Conservation (phyloP, 2,113 vertebrate genomes). For the Lontra canadensis region DNA sequence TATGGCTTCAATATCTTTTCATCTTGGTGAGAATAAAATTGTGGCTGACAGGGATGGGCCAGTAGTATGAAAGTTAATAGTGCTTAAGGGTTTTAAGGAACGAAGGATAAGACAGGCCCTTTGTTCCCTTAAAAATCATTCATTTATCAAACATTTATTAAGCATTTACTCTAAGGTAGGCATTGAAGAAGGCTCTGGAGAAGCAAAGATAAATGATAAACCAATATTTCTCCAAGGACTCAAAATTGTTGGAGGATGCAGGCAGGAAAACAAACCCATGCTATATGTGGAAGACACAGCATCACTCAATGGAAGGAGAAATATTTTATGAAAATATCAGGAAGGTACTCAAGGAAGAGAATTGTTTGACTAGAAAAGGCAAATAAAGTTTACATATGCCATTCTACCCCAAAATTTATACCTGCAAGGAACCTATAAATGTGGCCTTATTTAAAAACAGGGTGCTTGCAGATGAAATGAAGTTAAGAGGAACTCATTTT, state of each 20-base stretch:
- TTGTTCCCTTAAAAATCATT: constrained; percentile 28
- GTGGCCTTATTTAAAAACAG: not conserved
- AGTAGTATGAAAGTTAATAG: not conserved
- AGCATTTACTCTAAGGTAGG: not conserved
- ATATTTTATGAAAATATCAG: not conserved
- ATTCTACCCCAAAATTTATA: not conserved
- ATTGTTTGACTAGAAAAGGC: not conserved
- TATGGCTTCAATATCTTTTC: constrained; percentile 33
- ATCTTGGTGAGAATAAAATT: constrained; percentile 38
- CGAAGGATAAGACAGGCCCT: not conserved
- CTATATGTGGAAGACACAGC: not conserved
- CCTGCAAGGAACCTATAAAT: not conserved
- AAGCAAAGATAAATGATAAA: not conserved
- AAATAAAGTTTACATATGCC: not conserved
- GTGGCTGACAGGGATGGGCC: not conserved
- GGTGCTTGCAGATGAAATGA: not conserved
- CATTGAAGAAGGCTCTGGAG: not conserved
- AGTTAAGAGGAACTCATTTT: not conserved
- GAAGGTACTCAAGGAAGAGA: not conserved
- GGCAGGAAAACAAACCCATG: not conserved
- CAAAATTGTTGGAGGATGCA: not conserved
- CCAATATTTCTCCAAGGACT: not conserved
- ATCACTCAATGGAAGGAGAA: not conserved
- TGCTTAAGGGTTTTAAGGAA: constrained; percentile 2
- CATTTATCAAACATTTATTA: constrained; percentile 46